phyloP scores from a whole-genome alignment of 2,113 vertebrate species.

The Aptenodytes forsteri region DNA sequence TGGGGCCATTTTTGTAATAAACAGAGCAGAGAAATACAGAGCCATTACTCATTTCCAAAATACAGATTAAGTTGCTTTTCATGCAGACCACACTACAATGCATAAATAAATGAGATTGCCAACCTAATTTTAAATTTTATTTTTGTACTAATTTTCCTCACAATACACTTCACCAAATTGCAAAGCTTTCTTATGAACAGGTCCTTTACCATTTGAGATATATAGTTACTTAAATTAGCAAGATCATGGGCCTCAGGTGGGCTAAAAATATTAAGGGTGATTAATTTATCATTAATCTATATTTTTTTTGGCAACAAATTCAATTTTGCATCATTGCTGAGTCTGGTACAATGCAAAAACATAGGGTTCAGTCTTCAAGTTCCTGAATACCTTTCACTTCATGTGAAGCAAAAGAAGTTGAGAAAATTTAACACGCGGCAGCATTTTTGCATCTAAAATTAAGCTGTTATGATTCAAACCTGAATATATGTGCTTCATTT shows the following conservation, averaged over 20 bases:
- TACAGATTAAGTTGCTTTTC: constrained; percentile 34
- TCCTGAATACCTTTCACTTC: background rate
- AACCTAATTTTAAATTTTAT: constrained; percentile 7
- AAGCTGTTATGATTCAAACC: background rate
- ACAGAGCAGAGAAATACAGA: constrained; percentile 24
- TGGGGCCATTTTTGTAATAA: constrained; percentile 1
- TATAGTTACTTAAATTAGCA: background rate
- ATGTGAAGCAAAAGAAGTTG: background rate
- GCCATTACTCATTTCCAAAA: constrained; percentile 50
- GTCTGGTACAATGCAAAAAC: background rate
- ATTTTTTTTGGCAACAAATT: background rate
- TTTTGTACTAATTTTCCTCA: constrained; percentile 26
- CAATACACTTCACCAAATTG: background rate
- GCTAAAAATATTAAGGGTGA: background rate
- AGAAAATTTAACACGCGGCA: background rate
- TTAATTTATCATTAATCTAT: background rate
- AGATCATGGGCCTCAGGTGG: background rate
- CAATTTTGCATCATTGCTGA: background rate
- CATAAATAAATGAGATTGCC: constrained; percentile 17
- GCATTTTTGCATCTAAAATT: background rate
- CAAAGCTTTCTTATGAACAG: background rate
- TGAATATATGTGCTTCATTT: background rate
- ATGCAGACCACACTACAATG: background rate
- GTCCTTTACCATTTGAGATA: background rate
- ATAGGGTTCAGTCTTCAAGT: background rate